phyloP scores from a whole-genome alignment of 2,797 vertebrate genomes.

The Periophthalmus magnuspinnatus region DNA sequence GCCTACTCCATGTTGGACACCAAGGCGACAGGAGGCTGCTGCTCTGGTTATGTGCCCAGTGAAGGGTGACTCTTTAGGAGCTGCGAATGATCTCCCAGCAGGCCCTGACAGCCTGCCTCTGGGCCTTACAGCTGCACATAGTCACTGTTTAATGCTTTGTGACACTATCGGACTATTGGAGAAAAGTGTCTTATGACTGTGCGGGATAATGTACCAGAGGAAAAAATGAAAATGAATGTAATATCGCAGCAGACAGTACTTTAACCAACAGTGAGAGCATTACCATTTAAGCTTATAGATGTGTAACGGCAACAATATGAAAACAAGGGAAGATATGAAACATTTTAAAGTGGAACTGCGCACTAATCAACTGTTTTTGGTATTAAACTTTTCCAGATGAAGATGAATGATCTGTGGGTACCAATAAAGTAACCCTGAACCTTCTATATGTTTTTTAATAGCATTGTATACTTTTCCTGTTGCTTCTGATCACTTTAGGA shows the following conservation, averaged over 20 bases:
- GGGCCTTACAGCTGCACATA: constrained; percentile 19
- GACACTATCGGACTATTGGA: constrained; percentile 40
- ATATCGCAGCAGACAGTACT: not conserved
- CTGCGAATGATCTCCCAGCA: constrained; percentile 24
- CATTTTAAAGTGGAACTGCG: too few species aligned
- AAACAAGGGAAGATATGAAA: not conserved
- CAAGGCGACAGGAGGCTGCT: constrained; percentile 14
- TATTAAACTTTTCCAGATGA: too few species aligned
- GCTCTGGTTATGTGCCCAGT: constrained; percentile 48
- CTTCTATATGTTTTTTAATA: too few species aligned
- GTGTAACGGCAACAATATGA: not conserved
- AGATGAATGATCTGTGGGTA: too few species aligned
- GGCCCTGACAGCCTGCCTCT: constrained; percentile 36
- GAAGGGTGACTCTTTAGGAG: constrained; percentile 46
- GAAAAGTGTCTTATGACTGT: constrained; percentile 7
- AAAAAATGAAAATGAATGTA: not conserved
- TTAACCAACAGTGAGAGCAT: too few species aligned
- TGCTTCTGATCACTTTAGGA: too few species aligned
- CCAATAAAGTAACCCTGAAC: too few species aligned
- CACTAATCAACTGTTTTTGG: too few species aligned
- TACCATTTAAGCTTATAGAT: not conserved
- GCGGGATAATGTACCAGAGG: not conserved
- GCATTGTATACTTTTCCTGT: too few species aligned
- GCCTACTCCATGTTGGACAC: constrained; percentile 4
- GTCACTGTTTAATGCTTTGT: constrained; percentile 46